These are phyloP conservation scores for Pardosa pseudoannulata DNA, from an alignment of 2,888 invertebrate species.

Conservation along the genomic window DNA sequence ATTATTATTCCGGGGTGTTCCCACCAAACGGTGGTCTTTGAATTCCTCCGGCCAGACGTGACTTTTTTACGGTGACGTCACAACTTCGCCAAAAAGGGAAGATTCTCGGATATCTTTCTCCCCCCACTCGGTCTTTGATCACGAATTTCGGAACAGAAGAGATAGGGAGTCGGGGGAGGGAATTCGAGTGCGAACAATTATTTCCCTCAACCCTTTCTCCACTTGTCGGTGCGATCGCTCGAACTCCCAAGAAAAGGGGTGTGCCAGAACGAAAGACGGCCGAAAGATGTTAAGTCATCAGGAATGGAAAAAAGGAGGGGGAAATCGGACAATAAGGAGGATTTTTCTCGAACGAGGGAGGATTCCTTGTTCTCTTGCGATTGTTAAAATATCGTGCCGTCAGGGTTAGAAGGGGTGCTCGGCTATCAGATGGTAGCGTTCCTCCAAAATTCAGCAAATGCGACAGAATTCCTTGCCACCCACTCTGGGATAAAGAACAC, in stretches of 20 bases:
- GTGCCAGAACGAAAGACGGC: neutral
- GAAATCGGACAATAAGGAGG: too few species aligned
- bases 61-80: conserved; percentile 58
- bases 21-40: conserved; percentile 12
- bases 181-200: neutral
- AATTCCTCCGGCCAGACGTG: conserved; percentile 37
- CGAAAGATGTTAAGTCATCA: conserved; percentile 12
- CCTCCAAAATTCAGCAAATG: too few species aligned
- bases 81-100: conserved; percentile 2
- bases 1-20: conserved; percentile 41
- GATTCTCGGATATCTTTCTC: conserved; percentile 8
- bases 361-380: too few species aligned
- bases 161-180: too few species aligned
- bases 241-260: too few species aligned
- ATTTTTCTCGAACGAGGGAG: too few species aligned
- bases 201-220: neutral
- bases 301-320: neutral
- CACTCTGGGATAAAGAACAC: too few species aligned
- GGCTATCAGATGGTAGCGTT: too few species aligned
- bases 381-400: too few species aligned
- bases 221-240: neutral
- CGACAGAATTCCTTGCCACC: too few species aligned
- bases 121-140: neutral
- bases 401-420: too few species aligned
- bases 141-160: too few species aligned